Evolutionary conservation across 2,888 invertebrate species (phyloP).

Genomic region (Lapara coniferarum): DNA sequence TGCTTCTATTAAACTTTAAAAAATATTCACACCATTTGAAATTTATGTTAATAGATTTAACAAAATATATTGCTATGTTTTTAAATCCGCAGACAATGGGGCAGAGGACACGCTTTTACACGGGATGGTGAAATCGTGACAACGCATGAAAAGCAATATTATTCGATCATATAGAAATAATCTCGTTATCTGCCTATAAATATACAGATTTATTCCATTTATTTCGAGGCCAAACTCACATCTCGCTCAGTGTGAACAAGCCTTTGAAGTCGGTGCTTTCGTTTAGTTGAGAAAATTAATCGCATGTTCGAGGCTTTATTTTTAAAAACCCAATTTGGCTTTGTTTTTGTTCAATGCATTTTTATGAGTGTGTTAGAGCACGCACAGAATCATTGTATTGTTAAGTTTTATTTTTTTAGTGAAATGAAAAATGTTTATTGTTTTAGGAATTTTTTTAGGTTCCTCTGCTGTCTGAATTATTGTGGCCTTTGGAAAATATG

Average conservation of each 20-base stretch:
- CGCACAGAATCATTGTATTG: not conserved
- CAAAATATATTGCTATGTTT: not conserved
- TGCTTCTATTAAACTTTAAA: too few species aligned
- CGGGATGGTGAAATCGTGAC: constrained; percentile 9
- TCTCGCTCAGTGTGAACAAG: not conserved
- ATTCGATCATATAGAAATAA: constrained; percentile 19
- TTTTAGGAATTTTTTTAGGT: not conserved
- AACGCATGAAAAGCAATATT: constrained; percentile 24
- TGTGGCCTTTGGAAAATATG: too few species aligned
- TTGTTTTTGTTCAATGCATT: not conserved
- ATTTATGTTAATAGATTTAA: too few species aligned
- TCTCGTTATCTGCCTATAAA: constrained; percentile 23
- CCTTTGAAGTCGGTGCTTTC: not conserved
- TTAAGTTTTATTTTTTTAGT: not conserved
- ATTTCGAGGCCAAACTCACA: not conserved
- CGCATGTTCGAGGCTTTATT: not conserved
- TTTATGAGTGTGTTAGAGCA: not conserved
- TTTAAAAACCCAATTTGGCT: not conserved
- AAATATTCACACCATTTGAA: too few species aligned
- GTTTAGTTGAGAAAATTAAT: constrained; percentile 7
- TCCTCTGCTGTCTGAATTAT: not conserved
- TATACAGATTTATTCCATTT: constrained; percentile 28
- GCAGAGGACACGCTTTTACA: not conserved
- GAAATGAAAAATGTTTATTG: too few species aligned
- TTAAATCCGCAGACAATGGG: not conserved